Percentiles rank a stretch among this genome's conserved stretches.
Evolutionary conservation across 2,888 invertebrate species (phyloP).

Genomic region (Sphaerophoria taeniata): DNA sequence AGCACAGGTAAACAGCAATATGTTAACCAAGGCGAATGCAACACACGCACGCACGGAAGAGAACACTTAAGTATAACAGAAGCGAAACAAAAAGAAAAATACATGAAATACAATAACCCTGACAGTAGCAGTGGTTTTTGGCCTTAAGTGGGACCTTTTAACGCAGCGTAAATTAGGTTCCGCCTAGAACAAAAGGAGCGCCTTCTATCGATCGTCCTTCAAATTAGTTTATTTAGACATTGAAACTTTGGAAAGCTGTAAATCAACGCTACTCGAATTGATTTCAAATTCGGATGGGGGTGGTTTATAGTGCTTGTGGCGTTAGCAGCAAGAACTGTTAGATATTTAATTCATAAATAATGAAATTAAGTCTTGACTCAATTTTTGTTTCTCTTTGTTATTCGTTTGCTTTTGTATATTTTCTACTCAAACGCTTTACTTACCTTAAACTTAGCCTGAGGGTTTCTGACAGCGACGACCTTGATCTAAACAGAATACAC

Average conservation of each 20-base stretch:
- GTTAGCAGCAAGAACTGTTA: background rate
- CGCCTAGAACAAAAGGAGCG: conserved; percentile 41
- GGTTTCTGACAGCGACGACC: conserved; percentile 6
- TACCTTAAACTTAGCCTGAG: background rate
- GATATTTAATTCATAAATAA: conserved; percentile 15
- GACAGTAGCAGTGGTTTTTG: conserved; percentile 29
- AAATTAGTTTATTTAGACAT: conserved; percentile 15
- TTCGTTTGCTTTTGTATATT: conserved; percentile 24
- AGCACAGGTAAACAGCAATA: conserved; percentile 43
- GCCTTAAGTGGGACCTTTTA: conserved; percentile 44
- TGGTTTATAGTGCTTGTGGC: background rate
- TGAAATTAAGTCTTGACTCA: background rate
- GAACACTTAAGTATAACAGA: background rate
- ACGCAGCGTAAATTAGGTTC: conserved; percentile 44
- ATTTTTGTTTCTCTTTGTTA: background rate
- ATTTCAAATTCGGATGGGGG: conserved; percentile 1
- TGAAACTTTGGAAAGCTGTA: conserved; percentile 27
- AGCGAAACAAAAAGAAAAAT: conserved; percentile 27
- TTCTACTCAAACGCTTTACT: conserved; percentile 1
- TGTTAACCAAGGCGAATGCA: background rate
- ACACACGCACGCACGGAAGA: background rate
- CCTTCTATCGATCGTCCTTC: conserved; percentile 35
- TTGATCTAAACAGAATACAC: conserved; percentile 5
- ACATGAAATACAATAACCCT: conserved; percentile 64
- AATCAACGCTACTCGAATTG: conserved; percentile 22